phyloP scores from a whole-genome alignment of 2,888 invertebrate species.

The Drosophila demipolita region DNA sequence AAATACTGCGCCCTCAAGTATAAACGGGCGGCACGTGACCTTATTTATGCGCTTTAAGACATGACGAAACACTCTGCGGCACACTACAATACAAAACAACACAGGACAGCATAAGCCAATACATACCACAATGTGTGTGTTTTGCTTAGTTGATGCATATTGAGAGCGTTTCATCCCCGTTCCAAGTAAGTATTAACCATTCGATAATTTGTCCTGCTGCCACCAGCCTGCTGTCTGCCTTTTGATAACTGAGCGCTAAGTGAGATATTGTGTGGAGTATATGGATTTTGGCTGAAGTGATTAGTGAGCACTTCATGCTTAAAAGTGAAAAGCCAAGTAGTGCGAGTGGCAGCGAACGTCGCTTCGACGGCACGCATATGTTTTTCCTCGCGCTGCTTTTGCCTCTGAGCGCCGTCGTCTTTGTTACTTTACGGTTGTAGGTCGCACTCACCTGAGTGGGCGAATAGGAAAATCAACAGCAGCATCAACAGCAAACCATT shows the following conservation, averaged over 20 bases:
- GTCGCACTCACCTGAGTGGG: constrained; percentile 78
- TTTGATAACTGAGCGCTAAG: constrained; percentile 51
- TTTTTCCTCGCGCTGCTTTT: constrained; percentile 67
- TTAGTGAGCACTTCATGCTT: constrained; percentile 79
- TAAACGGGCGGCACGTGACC: constrained; percentile 82
- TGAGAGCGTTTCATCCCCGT: constrained; percentile 49
- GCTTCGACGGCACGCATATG: constrained; percentile 81
- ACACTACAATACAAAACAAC: constrained; percentile 41
- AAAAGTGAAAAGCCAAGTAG: constrained; percentile 82
- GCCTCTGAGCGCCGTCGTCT: constrained; percentile 39
- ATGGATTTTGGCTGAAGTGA: constrained; percentile 72
- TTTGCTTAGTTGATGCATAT: constrained; percentile 40
- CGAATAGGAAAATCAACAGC: constrained; percentile 64
- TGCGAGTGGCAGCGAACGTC: constrained; percentile 81
- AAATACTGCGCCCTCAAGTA: constrained; percentile 39
- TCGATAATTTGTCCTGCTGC: constrained; percentile 47
- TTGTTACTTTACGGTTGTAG: constrained; percentile 65
- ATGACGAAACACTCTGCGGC: constrained; percentile 70
- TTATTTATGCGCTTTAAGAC: constrained; percentile 84
- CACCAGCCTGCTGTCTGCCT: constrained; percentile 7
- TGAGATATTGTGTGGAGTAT: constrained; percentile 70
- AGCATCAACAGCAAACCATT: constrained; percentile 28
- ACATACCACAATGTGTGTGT: constrained; percentile 31
- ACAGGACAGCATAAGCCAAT: constrained; percentile 25
- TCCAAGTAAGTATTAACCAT: constrained; percentile 33